These are phyloP conservation scores for Selene dorsalis DNA, from an alignment of 2,797 vertebrate genomes.

Conservation along the genomic window DNA sequence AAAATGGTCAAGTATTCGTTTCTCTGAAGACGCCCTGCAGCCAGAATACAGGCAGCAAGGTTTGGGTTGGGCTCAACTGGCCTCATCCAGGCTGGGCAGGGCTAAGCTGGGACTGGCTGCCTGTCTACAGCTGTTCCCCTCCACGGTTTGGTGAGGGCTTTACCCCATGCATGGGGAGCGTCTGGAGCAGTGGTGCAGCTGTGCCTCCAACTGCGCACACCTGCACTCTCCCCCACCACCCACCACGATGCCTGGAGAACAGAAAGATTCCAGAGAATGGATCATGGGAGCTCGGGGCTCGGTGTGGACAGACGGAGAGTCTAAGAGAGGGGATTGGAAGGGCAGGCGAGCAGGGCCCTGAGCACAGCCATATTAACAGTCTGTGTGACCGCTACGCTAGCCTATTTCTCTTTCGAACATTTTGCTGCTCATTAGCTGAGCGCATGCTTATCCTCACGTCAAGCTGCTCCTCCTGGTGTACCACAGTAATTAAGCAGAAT, in stretches of 20 bases:
- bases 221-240: constrained; percentile 78
- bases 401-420: constrained; percentile 68
- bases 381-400: constrained; percentile 50
- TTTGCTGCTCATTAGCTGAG: constrained; percentile 77
- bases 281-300: constrained; percentile 50
- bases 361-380: constrained; percentile 50
- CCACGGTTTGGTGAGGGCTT: constrained; percentile 74
- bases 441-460: constrained; percentile 70
- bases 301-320: constrained; percentile 61
- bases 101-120: constrained; percentile 69
- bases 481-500: constrained; percentile 80
- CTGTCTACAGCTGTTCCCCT: constrained; percentile 83
- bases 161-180: constrained; percentile 71
- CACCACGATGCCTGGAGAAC: constrained; percentile 71
- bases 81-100: constrained; percentile 42
- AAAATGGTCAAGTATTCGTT: constrained; percentile 25
- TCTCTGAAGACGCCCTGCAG: constrained; percentile 30
- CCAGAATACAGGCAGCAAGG: constrained; percentile 18
- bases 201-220: constrained; percentile 83
- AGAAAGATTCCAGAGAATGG: constrained; percentile 64
- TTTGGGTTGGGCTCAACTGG: constrained; percentile 41
- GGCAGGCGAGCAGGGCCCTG: constrained; percentile 33
- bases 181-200: constrained; percentile 81
- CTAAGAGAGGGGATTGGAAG: constrained; percentile 41
- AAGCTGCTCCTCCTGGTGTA: constrained; percentile 68